Base-by-base conservation (phyloP, 1,140 invertebrate genomes). In the Microplitis demolitor region DNA sequence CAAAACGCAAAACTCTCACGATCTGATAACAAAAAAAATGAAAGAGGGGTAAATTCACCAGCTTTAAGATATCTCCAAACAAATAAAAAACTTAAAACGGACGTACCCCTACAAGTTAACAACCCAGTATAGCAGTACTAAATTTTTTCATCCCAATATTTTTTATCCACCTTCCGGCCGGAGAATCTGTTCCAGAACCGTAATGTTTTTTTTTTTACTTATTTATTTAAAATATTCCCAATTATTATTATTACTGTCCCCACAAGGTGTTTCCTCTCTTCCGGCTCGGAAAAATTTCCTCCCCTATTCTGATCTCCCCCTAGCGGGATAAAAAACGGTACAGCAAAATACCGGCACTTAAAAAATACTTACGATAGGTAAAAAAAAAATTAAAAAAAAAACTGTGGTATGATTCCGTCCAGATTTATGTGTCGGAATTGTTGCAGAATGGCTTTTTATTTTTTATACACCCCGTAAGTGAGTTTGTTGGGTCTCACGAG, bases 141-240 rank as follows among this genome's bases (percentile, higher is more conserved):
- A 77, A 78, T 76, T 74, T 82, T 78, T 68, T 73, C 68, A 71
- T 39, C 63, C 67, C 71, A 70, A 45, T 58, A 61, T 53, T 71
- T 76, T 76, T 76, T 74, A 56, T 62, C 69, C 76, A 78, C 71
- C 77, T 81, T 83, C 81, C 80, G 77, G 76, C 56, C 67, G 70
- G 73, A 81, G 79, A 86, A 87, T 86, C 85, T 82, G 83, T 86
- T 85, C 85, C 85, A 58, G 70, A 85, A 87, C 85, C 85, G 86
- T 86, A 86, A 80, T 82, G 75, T 76, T 68, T 70, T 69, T 72
- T 75, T 75, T 60, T 73, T 24, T 24, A 24, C 24, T 24, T 24
- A 0, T 68, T 66, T 72, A 35, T 31, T 39, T 64, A 56, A 31
- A 16, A 64, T 50, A 37, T 53, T 45, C 16, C 9, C 62, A 24